These are phyloP conservation scores for Chlorospingus semifuscus DNA, from an alignment of 2,797 vertebrate genomes.

Conservation along the genomic window DNA sequence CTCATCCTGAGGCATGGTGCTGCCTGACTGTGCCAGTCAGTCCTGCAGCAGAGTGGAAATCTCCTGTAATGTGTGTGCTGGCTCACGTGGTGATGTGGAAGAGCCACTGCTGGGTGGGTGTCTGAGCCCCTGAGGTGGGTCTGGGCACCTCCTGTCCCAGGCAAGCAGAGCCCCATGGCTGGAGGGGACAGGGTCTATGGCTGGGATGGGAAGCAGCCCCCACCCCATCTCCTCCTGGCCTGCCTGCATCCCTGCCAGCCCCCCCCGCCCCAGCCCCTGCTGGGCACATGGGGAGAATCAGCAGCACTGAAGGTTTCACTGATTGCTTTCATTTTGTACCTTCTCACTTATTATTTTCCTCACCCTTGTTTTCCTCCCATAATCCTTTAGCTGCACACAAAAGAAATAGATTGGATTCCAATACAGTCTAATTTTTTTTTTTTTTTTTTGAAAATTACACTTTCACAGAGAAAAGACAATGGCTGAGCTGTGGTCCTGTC, in stretches of 20 bases:
- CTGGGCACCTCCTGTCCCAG: not conserved
- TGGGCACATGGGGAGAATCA: not conserved
- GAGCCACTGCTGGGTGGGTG: accelerated
- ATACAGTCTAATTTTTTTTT: not conserved
- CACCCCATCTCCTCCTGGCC: not conserved
- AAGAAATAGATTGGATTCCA: not conserved
- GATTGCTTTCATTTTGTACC: not conserved
- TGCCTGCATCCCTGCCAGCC: not conserved
- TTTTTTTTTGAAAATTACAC: not conserved
- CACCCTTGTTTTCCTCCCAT: not conserved
- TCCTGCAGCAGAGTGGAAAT: not conserved
- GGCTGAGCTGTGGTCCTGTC: not conserved
- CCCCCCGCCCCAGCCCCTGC: not conserved
- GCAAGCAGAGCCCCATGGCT: not conserved
- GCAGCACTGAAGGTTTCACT: not conserved
- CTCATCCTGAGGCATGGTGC: not conserved
- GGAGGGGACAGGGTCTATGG: accelerated
- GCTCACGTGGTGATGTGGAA: accelerated
- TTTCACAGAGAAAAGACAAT: not conserved
- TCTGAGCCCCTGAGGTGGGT: not conserved
- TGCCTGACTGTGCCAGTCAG: not conserved
- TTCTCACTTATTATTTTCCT: not conserved
- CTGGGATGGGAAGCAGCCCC: not conserved
- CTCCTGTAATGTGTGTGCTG: not conserved
- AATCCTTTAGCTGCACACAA: not conserved